Percentiles rank a stretch among this genome's conserved stretches.
Conservation (phyloP, 1,140 invertebrate species). For the Listronotus bonariensis region DNA sequence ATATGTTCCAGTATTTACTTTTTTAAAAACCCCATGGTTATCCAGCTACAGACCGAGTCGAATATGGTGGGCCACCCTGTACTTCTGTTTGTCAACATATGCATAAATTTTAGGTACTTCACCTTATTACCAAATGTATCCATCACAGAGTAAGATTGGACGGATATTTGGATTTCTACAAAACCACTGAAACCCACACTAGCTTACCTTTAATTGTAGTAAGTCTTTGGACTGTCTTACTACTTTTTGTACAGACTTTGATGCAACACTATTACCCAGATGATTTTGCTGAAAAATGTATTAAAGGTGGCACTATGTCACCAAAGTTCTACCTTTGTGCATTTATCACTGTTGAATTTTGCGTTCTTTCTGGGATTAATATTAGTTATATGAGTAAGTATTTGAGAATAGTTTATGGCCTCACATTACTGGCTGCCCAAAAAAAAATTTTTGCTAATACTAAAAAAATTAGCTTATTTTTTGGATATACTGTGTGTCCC, state of each 20-base stretch:
- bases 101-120: constrained; percentile 57
- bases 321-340: constrained; percentile 62
- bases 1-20: too few species aligned
- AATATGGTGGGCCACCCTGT: too few species aligned
- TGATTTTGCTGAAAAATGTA: constrained; percentile 64
- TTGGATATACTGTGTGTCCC: too few species aligned
- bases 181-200: constrained; percentile 63
- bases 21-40: too few species aligned
- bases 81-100: too few species aligned
- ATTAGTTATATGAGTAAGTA: constrained; percentile 65
- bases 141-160: constrained; percentile 65
- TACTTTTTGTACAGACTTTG: constrained; percentile 63
- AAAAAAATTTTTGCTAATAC: too few species aligned
- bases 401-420: too few species aligned
- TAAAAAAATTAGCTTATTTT: too few species aligned
- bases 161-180: constrained; percentile 71
- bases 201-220: constrained; percentile 66
- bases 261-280: constrained; percentile 67
- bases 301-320: constrained; percentile 61
- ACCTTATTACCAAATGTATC: constrained; percentile 62
- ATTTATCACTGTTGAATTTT: constrained; percentile 62
- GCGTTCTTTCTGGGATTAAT: constrained; percentile 61
- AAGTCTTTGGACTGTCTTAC: constrained; percentile 66
- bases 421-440: too few species aligned
- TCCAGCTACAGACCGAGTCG: too few species aligned